Conservation (phyloP, 2,113 vertebrate species). For the Desmodus rotundus region DNA sequence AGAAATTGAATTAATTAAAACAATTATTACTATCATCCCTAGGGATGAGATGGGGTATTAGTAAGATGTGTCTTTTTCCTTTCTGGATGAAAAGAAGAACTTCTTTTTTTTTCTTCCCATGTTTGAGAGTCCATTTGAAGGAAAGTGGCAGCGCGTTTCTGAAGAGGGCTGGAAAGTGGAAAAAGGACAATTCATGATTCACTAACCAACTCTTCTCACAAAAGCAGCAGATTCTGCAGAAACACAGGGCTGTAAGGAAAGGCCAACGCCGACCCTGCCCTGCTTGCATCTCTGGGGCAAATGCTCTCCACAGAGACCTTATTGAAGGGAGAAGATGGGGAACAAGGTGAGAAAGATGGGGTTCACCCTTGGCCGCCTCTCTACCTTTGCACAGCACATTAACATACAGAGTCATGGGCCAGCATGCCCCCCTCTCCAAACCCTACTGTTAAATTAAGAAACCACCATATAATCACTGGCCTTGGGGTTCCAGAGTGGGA, state of each 20-base stretch:
- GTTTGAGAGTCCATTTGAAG: constrained; percentile 45
- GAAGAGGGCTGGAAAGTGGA: constrained; percentile 53
- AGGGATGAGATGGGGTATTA: constrained; percentile 7
- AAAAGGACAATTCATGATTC: constrained; percentile 63
- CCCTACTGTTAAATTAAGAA: constrained; percentile 2
- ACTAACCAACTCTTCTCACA: constrained; percentile 42
- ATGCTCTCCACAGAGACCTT: constrained; percentile 41
- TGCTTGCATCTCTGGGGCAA: background rate
- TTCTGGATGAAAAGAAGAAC: background rate
- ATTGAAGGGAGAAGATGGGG: constrained; percentile 39
- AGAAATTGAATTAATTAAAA: constrained; percentile 67
- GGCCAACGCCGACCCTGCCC: background rate
- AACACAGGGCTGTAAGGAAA: background rate
- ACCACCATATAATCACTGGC: background rate
- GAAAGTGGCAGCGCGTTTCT: constrained; percentile 27
- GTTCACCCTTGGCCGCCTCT: background rate
- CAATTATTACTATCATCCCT: constrained; percentile 33
- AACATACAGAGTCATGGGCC: background rate
- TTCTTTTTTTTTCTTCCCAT: background rate
- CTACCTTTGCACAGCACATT: background rate
- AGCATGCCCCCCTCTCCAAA: background rate
- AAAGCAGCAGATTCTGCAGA: constrained; percentile 31
- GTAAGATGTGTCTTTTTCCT: background rate
- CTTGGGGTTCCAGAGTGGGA: background rate
- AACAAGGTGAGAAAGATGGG: constrained; percentile 7